Base-by-base conservation (phyloP, 1,140 invertebrate genomes). In the Drosophila novamexicana region DNA sequence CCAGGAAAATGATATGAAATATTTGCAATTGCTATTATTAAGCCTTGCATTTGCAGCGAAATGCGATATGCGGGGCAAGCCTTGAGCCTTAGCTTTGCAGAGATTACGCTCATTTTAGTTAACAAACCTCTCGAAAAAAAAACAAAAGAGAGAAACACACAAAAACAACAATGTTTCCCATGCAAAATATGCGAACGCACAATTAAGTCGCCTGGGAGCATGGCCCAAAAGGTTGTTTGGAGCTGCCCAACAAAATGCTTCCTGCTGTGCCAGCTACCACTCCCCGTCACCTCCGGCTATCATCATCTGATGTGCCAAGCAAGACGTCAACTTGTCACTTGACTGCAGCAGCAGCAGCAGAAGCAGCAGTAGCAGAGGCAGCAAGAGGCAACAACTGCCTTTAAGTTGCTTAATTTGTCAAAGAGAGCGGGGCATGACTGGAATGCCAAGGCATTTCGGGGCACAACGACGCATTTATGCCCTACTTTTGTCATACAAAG, bases 281-380 rank as follows among this genome's bases (percentile, higher is more conserved):
- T 3, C 7, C 36, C 10, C 22, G 22, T 3, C 22, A 5, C n/a
- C 47, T 29, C 8, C 8, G 12, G 0, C 53, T 16, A 12, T 34
- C n/a, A 44, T 22, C 14, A 47, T 61, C 69, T 62, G 61, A 62
- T 49, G 47, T 69, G 81, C 74, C 81, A 78, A 84, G 29, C 58
- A 78, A 85, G 81, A 81, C 81, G 58, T 84, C 81, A 84, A 85
- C 64, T 85, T 85, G 81, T 84, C 81, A 83, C 74, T 75, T 53
- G 81, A 58, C 65, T 72, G 70, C 63, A 68, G 62, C 32, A 42
- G 39, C 22, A 42, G 50, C 22, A 29, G 5, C 22, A 29, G 5
- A 29, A 4, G 22, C 22, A 29, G 22, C 4, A 29, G 22, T 5
- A 5, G 22, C 22, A 29, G 22, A 29, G 22, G 4, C 47, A 53